Percentiles rank a stretch among this genome's conserved stretches.
Evolutionary conservation across 2,797 vertebrate genomes (phyloP).

Genomic region (Amphiprion clarkii): DNA sequence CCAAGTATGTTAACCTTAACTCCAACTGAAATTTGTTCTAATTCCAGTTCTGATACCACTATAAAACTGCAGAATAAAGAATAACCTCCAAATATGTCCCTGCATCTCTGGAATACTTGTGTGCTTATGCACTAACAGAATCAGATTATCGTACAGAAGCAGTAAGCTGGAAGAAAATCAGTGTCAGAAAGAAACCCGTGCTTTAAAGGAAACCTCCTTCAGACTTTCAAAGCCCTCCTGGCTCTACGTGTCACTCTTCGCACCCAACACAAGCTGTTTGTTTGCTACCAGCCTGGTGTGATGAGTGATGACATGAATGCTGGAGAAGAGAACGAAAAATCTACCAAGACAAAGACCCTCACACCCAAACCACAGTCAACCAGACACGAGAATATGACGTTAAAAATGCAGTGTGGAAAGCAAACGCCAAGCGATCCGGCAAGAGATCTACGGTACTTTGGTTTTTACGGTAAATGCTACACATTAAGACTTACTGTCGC

Average conservation of each 20-base stretch:
- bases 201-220: neutral
- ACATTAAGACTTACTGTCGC: neutral
- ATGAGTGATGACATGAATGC: neutral
- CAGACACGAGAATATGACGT: neutral
- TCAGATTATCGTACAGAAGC: slow-evolving; percentile 6
- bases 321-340: neutral
- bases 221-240: neutral
- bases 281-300: neutral
- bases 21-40: neutral
- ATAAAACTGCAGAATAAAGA: slow-evolving; percentile 6
- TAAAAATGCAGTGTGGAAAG: neutral
- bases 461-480: neutral
- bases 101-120: neutral
- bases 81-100: neutral
- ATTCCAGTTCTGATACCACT: neutral
- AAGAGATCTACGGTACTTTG: neutral
- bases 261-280: neutral
- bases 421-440: neutral
- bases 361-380: neutral
- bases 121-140: neutral
- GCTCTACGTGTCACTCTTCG: neutral
- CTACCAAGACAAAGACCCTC: neutral
- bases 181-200: neutral
- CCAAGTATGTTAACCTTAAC: neutral
- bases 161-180: neutral